Base-by-base conservation (phyloP, 2,888 invertebrate genomes). In the Palloptera scutellata region DNA sequence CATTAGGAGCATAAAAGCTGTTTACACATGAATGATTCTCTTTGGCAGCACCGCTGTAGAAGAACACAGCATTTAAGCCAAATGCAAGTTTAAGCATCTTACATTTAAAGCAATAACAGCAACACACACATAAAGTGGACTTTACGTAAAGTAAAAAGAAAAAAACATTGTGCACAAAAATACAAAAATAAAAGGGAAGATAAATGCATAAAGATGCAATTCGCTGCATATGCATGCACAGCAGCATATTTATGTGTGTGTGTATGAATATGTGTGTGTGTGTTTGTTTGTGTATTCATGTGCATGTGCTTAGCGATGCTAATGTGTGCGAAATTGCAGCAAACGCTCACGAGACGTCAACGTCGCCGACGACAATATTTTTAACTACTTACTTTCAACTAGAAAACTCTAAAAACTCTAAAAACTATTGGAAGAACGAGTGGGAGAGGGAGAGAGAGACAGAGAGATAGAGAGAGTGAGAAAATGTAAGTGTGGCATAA, bases 1-100 rank as follows among this genome's bases (percentile, higher is more conserved):
- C 74, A 79, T 79, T 79, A 79, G n/a, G n/a, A 78, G 78, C 75
- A 78, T 79, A 77, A 79, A 79, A 79, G 78, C 77, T 76, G 74
- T 76, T 79, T 73, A 74, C 78, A 76, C 78, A 75, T 79, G 78
- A 78, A 79, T 73, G 78, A 65, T 64, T 66, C 63, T 15, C 63
- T 15, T 30, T 30, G 2, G 30, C 30, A 48, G 48, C 48, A 30
- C 48, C 5, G n/a, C 1, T 48, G 48, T 4, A 4, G 48, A 15
- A 13, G n/a, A 15, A 67, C 64, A 43, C 73, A 76, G 74, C 78
- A 75, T 76, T 78, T 78, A 78, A 77, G 77, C 77, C 72, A 76
- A 78, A 78, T 77, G 76, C 75, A 74, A 76, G 74, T 55, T 63
- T 43, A 55, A 53, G 54, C 43, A 51, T 57, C 41, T 58, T 40